Evolutionary conservation across 2,113 vertebrate genomes (phyloP), one percentile per base, ranked within the genome.

Genomic region (Hyla sarda): DNA sequence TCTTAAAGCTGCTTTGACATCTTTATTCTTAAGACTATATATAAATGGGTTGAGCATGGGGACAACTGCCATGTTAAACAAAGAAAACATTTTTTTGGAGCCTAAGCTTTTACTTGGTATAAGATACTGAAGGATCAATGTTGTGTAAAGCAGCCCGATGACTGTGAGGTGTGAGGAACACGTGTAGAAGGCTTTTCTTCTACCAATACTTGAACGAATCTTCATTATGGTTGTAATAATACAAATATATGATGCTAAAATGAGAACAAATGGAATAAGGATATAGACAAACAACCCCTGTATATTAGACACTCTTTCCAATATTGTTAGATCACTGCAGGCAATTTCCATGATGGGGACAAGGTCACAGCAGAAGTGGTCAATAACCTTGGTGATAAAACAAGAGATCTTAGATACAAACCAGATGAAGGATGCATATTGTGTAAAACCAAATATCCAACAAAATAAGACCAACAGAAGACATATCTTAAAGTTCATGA

Each of bases 281-380:
- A 14, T 65, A 30, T 65, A 65, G 4, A 65, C 6, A 1, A 16
- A 30, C 25, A 65, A 0, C 28, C 60, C 60, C 30, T 65, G 25
- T 5, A 30, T 30, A 1, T 13, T 2, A 25, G 25, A 4, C 60
- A 65, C 5, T 2, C 12, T 65, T 30, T 23, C 25, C 28, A 65
- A 16, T 65, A 65, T 16, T 5, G 28, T 5, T 1, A 16, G 4
- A 12, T 30, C 11, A 30, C 60, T 65, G 28, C 60, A 65, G 13
- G 60, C 60, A 30, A 82, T 34, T 11, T 45, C 16, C 58, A 65
- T 82, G 16, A 82, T 14, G 4, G 58, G 23, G 19, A 67, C 32
- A 45, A 67, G 23, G n/a, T 82, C 79, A 67, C 79, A 82, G 41
- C 23, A 65, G 41, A 65, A 82, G 37, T 82, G 79, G 16, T 81